Percentiles rank a stretch among this genome's conserved stretches.
phyloP scores from a whole-genome alignment of 2,113 vertebrate species.

The Myiagra hebetior region DNA sequence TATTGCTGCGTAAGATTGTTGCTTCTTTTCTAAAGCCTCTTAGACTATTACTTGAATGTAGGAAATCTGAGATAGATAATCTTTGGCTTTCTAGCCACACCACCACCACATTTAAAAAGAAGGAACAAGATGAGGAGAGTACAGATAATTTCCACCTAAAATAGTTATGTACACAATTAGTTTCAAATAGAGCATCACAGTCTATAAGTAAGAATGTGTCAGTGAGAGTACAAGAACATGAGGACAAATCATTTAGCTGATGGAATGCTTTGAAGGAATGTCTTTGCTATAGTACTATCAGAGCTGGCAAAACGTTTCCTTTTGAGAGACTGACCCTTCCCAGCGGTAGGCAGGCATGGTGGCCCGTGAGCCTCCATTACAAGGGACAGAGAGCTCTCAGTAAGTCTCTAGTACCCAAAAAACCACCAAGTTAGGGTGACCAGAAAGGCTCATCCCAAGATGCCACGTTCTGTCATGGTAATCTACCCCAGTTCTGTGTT shows the following conservation, averaged over 20 bases:
- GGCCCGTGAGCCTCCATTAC: too few relatives aligned
- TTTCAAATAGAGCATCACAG: neutral
- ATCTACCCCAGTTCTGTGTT: too few relatives aligned
- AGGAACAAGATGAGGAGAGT: neutral
- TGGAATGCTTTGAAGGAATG: neutral
- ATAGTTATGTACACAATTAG: fast-evolving
- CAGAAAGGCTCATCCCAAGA: too few relatives aligned
- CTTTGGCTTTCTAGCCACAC: neutral
- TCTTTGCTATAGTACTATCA: neutral
- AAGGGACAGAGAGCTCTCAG: too few relatives aligned
- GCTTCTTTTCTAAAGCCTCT: neutral
- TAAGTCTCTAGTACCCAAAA: too few relatives aligned
- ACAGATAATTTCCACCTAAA: neutral
- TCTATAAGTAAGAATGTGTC: neutral
- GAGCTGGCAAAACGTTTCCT: conserved; percentile 6
- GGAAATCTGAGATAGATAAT: neutral
- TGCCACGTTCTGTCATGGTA: too few relatives aligned
- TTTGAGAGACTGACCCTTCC: neutral
- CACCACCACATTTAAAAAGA: neutral
- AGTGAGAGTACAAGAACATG: neutral
- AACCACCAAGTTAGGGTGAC: too few relatives aligned
- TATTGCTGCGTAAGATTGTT: neutral
- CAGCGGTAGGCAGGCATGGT: neutral
- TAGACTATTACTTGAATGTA: neutral
- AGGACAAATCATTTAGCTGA: neutral